These are phyloP conservation scores for Ataeniobius toweri DNA, from an alignment of 2,797 vertebrate genomes.

Conservation along the genomic window DNA sequence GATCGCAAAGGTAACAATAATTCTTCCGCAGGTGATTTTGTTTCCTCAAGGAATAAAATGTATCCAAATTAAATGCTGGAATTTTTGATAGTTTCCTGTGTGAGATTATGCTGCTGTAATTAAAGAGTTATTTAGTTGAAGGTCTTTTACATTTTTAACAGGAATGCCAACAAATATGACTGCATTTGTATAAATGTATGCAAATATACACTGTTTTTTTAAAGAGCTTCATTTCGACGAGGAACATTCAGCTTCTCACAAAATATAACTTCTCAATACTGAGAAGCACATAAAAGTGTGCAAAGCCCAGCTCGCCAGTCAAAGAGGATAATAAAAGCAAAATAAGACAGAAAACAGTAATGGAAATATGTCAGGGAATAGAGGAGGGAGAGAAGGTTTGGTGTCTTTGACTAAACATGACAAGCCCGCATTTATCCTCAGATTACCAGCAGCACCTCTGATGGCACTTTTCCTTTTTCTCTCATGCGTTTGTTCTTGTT, in stretches of 20 bases:
- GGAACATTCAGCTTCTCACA: conserved; percentile 7
- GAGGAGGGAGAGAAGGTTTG: conserved; percentile 14
- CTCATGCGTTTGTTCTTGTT: conserved; percentile 14
- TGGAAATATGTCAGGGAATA: conserved; percentile 45
- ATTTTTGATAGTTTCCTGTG: background rate
- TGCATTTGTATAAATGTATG: background rate
- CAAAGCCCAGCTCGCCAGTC: conserved; percentile 26
- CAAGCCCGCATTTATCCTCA: conserved; percentile 36
- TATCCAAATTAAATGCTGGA: no score
- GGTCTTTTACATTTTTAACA: background rate
- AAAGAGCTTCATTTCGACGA: conserved; percentile 1
- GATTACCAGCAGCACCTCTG: conserved; percentile 31
- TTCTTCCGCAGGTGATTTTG: no score
- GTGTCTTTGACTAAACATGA: conserved; percentile 46
- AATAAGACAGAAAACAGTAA: conserved; percentile 48
- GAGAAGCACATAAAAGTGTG: conserved; percentile 25
- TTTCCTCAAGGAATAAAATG: no score
- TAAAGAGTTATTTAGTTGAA: background rate
- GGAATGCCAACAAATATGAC: background rate
- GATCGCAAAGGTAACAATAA: no score
- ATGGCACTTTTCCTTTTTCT: conserved; percentile 29
- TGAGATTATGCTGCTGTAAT: background rate
- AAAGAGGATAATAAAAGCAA: conserved; percentile 50
- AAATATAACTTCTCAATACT: conserved; percentile 15
- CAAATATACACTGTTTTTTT: background rate